These are phyloP conservation scores for Caenorhabditis japonica DNA, from an alignment of 2,888 invertebrate species.

Conservation along the genomic window DNA sequence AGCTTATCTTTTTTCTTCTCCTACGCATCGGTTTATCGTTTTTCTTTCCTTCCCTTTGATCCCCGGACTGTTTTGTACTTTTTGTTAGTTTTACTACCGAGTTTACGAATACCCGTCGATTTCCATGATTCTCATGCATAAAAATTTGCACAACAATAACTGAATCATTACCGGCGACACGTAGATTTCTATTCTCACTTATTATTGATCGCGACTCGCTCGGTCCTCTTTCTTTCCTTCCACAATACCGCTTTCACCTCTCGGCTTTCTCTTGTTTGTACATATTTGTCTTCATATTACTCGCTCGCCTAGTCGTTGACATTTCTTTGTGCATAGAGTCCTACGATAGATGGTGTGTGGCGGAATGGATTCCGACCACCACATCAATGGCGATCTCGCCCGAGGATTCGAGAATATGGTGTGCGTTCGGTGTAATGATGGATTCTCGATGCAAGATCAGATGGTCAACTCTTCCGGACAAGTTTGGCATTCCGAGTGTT, in stretches of 20 bases:
- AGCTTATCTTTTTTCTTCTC: background rate
- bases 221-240: background rate
- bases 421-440: slow-evolving; percentile 85
- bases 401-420: slow-evolving; percentile 73
- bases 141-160: slow-evolving; percentile 36
- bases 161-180: background rate
- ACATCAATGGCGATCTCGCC: slow-evolving; percentile 69
- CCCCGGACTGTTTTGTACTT: slow-evolving; percentile 1
- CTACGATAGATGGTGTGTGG: slow-evolving; percentile 65
- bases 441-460: slow-evolving; percentile 95
- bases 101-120: slow-evolving; percentile 12
- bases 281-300: slow-evolving; percentile 52
- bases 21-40: no score
- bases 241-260: slow-evolving; percentile 20
- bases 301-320: slow-evolving; percentile 23
- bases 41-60: background rate
- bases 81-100: slow-evolving; percentile 2
- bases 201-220: slow-evolving; percentile 21
- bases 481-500: slow-evolving; percentile 98
- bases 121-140: no score
- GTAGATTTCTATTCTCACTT: background rate
- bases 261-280: slow-evolving; percentile 46
- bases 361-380: slow-evolving; percentile 64
- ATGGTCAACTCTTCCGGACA: slow-evolving; percentile 98
- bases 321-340: slow-evolving; percentile 10